A percentile compares a stretch with the other conserved stretches of the same genome.
These are phyloP conservation scores for Laspeyria flexula DNA, from an alignment of 2,888 invertebrate genomes.

Conservation along the genomic window DNA sequence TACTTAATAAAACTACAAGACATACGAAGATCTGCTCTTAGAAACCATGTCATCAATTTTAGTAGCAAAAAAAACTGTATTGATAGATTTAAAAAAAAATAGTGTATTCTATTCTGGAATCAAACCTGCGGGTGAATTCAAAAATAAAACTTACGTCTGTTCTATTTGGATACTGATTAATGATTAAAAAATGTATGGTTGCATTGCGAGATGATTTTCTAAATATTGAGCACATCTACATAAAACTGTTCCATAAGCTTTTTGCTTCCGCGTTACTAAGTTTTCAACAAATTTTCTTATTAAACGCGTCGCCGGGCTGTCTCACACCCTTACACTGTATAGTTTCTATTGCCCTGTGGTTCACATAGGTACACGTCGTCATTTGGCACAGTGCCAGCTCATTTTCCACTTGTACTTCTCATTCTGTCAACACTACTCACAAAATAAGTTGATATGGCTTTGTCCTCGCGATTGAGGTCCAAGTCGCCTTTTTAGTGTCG, in stretches of 20 bases:
- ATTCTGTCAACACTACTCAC: constrained; percentile 46
- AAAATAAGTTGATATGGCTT: constrained; percentile 39
- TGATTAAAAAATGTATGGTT: too few species aligned
- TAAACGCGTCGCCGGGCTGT: constrained; percentile 12
- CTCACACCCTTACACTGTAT: neutral
- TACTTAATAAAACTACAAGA: too few species aligned
- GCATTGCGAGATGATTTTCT: too few species aligned
- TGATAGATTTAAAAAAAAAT: too few species aligned
- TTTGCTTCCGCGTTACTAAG: constrained; percentile 3
- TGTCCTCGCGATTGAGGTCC: constrained; percentile 19
- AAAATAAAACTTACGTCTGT: too few species aligned
- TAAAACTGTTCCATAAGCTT: neutral
- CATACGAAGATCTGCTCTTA: too few species aligned
- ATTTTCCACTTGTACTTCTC: constrained; percentile 43
- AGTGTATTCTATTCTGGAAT: too few species aligned
- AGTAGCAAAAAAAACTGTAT: too few species aligned
- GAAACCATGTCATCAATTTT: too few species aligned
- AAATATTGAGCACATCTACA: too few species aligned
- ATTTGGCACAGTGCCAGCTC: constrained; percentile 40
- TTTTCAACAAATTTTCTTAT: constrained; percentile 14
- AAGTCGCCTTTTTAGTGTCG: constrained; percentile 22
- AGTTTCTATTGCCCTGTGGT: neutral
- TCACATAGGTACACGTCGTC: constrained; percentile 3
- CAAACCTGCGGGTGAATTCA: too few species aligned
- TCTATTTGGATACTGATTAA: too few species aligned